Evolutionary conservation across 2,888 invertebrate genomes (phyloP).

Genomic region (Odontocerum albicorne): DNA sequence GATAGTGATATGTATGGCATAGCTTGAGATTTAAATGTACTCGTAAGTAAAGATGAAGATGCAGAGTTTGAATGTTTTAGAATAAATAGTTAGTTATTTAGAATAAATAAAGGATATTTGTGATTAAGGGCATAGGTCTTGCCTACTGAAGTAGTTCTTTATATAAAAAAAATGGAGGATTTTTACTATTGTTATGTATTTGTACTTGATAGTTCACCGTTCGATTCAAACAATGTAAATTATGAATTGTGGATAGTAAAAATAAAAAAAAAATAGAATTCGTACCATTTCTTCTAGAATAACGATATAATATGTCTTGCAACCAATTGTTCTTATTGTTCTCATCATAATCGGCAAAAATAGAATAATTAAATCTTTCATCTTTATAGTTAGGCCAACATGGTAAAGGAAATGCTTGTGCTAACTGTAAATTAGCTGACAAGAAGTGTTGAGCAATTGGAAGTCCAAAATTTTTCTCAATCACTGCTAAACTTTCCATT

Average conservation of each 20-base stretch:
- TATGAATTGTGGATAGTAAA: background rate
- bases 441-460: slow-evolving; percentile 48
- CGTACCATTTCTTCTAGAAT: slow-evolving; percentile 63
- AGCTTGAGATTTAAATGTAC: too few species aligned
- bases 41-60: too few species aligned
- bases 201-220: too few species aligned
- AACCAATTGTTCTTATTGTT: slow-evolving; percentile 50
- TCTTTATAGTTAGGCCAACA: slow-evolving; percentile 56
- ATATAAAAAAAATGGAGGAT: too few species aligned
- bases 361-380: slow-evolving; percentile 57
- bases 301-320: slow-evolving; percentile 57
- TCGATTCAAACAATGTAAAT: background rate
- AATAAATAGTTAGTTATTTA: too few species aligned
- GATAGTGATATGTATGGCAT: too few species aligned
- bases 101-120: too few species aligned
- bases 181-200: too few species aligned
- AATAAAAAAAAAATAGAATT: too few species aligned
- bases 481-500: slow-evolving; percentile 57
- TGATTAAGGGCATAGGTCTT: too few species aligned
- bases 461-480: slow-evolving; percentile 49
- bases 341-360: slow-evolving; percentile 49
- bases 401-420: slow-evolving; percentile 52
- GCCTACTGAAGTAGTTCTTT: too few species aligned
- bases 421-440: slow-evolving; percentile 52
- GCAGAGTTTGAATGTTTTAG: too few species aligned